These are phyloP conservation scores for Ormyrus thymus DNA, from an alignment of 2,888 invertebrate genomes.

Conservation along the genomic window DNA sequence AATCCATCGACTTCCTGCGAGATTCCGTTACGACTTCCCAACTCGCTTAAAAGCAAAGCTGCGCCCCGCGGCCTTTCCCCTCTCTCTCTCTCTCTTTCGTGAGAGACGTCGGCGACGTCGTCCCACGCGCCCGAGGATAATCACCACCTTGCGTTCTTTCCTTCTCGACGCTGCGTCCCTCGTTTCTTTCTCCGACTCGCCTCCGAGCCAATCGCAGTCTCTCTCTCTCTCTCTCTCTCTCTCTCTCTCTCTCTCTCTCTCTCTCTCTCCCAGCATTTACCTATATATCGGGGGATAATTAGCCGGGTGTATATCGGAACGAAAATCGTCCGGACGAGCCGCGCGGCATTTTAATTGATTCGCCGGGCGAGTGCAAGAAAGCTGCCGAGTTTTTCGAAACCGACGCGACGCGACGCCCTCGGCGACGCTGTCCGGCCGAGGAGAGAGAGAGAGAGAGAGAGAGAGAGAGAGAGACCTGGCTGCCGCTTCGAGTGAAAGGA, in stretches of 20 bases:
- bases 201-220: not conserved
- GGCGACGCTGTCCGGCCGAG: not conserved
- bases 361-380: too few relatives aligned
- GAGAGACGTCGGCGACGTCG: not conserved
- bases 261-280: too few relatives aligned
- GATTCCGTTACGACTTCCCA: not conserved
- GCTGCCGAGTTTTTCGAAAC: too few relatives aligned
- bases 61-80: not conserved
- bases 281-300: too few relatives aligned
- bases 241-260: conserved; percentile 4
- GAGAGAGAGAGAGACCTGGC: conserved; percentile 22
- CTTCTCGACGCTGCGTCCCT: not conserved
- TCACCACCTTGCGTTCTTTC: conserved; percentile 37
- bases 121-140: conserved; percentile 42
- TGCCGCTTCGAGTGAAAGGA: conserved; percentile 19
- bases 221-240: not conserved
- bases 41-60: not conserved
- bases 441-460: not conserved
- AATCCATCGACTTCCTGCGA: conserved; percentile 1
- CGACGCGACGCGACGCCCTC: too few relatives aligned
- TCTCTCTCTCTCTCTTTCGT: conserved; percentile 27
- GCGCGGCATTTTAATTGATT: too few relatives aligned
- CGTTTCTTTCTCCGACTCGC: conserved; percentile 15
- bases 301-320: too few relatives aligned
- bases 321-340: too few relatives aligned